Conservation (phyloP, 2,113 vertebrate genomes). For the Nycticorax nycticorax region DNA sequence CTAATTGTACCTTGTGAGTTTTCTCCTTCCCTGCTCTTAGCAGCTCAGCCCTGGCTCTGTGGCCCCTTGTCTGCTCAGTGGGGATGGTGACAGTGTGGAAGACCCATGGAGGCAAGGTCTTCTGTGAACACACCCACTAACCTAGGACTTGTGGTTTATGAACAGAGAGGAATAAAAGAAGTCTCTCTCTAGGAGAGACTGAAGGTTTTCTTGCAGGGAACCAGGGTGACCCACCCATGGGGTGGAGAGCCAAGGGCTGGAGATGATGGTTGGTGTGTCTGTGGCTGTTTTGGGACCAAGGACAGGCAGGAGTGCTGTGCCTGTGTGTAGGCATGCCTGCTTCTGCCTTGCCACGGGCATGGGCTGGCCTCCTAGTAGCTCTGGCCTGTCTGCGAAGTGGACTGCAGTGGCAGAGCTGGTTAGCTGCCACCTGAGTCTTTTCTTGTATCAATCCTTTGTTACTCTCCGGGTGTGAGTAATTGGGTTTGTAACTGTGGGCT, state of each 20-base stretch:
- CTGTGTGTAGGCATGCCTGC: rapidly evolving
- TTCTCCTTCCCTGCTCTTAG: not conserved
- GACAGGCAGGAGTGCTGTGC: not conserved
- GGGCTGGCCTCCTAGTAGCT: not conserved
- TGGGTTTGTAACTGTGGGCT: not conserved
- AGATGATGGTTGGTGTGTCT: not conserved
- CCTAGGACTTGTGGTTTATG: not conserved
- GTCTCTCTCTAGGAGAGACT: not conserved
- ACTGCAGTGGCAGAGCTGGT: not conserved
- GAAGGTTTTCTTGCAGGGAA: not conserved
- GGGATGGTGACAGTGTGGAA: not conserved
- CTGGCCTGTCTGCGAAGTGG: not conserved
- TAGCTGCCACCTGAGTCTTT: not conserved
- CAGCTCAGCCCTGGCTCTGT: not conserved
- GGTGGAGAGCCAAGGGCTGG: not conserved
- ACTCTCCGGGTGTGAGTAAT: not conserved
- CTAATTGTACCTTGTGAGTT: not conserved
- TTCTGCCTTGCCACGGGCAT: not conserved
- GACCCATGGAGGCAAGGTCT: not conserved
- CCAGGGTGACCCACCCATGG: not conserved
- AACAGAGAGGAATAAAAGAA: not conserved
- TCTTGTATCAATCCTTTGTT: not conserved
- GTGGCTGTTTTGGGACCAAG: not conserved
- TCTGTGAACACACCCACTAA: not conserved
- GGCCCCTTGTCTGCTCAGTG: not conserved